phyloP scores from a whole-genome alignment of 2,888 invertebrate genomes.

The Saturnia pavonia region DNA sequence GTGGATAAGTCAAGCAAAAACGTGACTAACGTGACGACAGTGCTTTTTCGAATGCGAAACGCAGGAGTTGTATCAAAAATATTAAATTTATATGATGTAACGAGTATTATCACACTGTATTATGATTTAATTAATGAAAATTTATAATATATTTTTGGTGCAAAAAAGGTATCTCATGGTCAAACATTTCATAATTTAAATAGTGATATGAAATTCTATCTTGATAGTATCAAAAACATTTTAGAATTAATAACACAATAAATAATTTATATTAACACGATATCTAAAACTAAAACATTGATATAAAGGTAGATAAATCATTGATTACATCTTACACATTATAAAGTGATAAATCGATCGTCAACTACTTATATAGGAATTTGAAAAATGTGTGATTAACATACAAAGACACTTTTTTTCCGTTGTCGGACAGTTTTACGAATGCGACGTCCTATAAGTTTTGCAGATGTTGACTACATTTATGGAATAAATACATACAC shows the following conservation, averaged over 20 bases:
- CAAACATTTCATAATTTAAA: no score
- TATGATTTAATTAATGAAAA: no score
- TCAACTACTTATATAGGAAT: not conserved
- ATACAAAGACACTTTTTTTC: conserved; percentile 2
- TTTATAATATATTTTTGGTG: no score
- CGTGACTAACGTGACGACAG: no score
- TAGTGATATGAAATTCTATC: no score
- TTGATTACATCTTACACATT: conserved; percentile 2
- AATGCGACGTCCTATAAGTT: not conserved
- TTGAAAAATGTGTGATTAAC: conserved; percentile 9
- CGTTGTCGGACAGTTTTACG: not conserved
- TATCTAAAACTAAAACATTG: not conserved
- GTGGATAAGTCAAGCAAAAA: no score
- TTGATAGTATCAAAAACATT: not conserved
- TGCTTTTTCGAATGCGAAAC: no score
- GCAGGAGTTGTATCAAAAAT: no score
- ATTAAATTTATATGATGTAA: no score
- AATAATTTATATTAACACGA: not conserved
- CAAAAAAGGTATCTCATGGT: no score
- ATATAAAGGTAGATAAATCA: not conserved
- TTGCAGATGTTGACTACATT: not conserved
- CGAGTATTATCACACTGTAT: no score
- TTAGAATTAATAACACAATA: not conserved
- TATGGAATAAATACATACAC: not conserved
- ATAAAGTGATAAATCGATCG: conserved; percentile 9